These are phyloP conservation scores for Theristicus caerulescens DNA, from an alignment of 2,113 vertebrate species.

Conservation along the genomic window DNA sequence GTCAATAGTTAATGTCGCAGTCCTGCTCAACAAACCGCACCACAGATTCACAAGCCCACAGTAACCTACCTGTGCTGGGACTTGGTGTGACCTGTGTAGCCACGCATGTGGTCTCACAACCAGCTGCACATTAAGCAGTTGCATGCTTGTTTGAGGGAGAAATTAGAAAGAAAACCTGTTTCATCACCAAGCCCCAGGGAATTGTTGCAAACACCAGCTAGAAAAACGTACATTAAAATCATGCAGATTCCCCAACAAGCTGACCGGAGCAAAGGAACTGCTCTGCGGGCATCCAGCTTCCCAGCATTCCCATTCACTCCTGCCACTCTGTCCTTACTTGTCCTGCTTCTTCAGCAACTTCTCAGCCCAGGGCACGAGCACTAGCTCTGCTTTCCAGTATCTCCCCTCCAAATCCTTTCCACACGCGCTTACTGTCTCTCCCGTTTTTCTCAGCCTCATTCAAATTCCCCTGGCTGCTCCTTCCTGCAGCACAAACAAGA, in stretches of 20 bases:
- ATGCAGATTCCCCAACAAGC: background rate
- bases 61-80: background rate
- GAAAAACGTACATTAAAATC: background rate
- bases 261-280: background rate
- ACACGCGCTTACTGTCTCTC: background rate
- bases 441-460: slow-evolving; percentile 7
- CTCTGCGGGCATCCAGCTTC: background rate
- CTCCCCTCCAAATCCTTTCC: background rate
- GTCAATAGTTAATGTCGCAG: background rate
- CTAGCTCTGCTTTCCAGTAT: background rate
- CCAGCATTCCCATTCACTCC: background rate
- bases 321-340: background rate
- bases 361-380: background rate
- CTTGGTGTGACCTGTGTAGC: background rate
- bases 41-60: accelerated
- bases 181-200: background rate
- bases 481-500: background rate
- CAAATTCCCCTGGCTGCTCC: background rate
- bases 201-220: background rate
- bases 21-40: background rate
- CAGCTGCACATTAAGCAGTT: background rate
- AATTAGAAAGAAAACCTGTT: background rate
- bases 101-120: background rate
- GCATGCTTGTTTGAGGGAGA: background rate
- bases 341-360: background rate